A percentile compares a stretch with the other conserved stretches of the same genome.
phyloP scores from a whole-genome alignment of 2,113 vertebrate species.

The Connochaetes taurinus region DNA sequence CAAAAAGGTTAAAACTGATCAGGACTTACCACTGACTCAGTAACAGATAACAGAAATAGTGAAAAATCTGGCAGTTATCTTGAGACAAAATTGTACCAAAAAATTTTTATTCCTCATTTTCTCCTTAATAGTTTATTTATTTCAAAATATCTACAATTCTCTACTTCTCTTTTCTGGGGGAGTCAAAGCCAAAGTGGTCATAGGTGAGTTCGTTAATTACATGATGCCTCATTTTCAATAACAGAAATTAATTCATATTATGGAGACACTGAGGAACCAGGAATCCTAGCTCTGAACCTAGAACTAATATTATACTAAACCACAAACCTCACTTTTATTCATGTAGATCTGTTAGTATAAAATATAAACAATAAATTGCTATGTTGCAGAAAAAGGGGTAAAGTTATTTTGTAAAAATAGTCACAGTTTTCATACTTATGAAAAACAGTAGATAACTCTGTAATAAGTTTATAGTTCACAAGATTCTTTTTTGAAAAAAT shows the following conservation, averaged over 20 bases:
- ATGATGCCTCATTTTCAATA: neutral
- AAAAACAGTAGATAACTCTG: neutral
- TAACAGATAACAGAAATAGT: neutral
- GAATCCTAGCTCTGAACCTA: neutral
- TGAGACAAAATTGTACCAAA: neutral
- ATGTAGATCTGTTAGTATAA: neutral
- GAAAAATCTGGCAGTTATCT: neutral
- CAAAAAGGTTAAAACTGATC: neutral
- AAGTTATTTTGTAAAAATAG: neutral
- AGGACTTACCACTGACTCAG: neutral
- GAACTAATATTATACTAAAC: neutral
- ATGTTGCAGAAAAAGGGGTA: neutral
- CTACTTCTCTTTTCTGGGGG: neutral
- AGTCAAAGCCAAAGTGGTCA: neutral
- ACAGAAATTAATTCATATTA: neutral
- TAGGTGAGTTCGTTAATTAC: neutral
- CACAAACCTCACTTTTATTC: neutral
- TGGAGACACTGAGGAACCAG: neutral
- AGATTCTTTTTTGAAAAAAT: neutral
- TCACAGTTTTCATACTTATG: neutral
- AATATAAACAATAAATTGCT: neutral
- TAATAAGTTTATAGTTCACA: neutral
- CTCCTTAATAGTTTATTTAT: neutral
- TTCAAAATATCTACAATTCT: neutral
- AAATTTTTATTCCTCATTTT: neutral